Base-by-base conservation (phyloP, 1,140 invertebrate genomes). In the Cyphomyrmex costatus region DNA sequence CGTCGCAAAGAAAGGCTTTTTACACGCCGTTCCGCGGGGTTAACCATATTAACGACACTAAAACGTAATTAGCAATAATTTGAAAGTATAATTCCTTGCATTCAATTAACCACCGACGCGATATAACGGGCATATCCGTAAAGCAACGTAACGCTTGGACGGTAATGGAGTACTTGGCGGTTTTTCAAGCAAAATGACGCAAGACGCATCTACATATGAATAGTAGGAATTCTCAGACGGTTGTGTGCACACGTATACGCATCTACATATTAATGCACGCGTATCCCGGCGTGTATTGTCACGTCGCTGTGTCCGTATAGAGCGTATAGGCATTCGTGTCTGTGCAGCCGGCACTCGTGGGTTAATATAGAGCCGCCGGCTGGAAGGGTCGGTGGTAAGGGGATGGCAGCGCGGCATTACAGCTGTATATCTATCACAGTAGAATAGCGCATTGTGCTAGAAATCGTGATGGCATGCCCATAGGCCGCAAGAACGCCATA, bases 391-490 rank as follows among this genome's bases (percentile, higher is more conserved):
- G 51, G 24, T 30, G 82, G 56, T 63, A 49, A 80, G 63, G 14
- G 8, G 63, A 73, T 27, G 86, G 78, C 51, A 63, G 85, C 84
- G 88, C 66, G 83, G 89, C 87, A 92, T 92, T 92, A 91, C 88
- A 85, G 89, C 86, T 92, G 86, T 92, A 92, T 89, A 93, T 93
- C 92, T 92, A 92, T 93, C 92, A 92, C 86, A 74, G 87, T 87
- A 92, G 90, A 92, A 92, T 93, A 87, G 91, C 85, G 92, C 88
- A 92, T 92, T 93, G 91, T 92, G 91, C 91, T 85, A 87, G 92
- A 92, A 93, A 92, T 93, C 91, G 90, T 90, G 91, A 92, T 89
- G 92, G 92, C 86, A 89, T 92, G 89, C 91, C 89, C 89, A 91
- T 91, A 91, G 86, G 89, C 86, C 88, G 88, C 84, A 86, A 87